These are phyloP conservation scores for Hydrolagus colliei DNA, from an alignment of 2,797 vertebrate species.

Conservation along the genomic window DNA sequence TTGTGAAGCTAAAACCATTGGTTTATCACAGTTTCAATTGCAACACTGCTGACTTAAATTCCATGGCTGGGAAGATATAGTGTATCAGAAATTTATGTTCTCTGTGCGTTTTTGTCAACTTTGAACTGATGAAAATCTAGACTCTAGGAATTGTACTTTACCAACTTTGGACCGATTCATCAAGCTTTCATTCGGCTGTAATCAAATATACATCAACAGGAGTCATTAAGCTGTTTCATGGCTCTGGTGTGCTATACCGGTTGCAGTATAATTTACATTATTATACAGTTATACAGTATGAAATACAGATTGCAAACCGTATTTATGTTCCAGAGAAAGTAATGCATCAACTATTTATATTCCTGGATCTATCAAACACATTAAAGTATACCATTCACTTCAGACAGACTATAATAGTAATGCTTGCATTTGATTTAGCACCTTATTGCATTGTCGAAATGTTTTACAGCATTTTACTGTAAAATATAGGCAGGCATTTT, in stretches of 20 bases:
- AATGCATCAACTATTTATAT: background rate
- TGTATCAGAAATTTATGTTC: background rate
- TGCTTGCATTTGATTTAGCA: too few relatives aligned
- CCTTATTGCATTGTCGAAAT: too few relatives aligned
- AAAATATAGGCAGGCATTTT: too few relatives aligned
- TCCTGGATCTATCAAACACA: background rate
- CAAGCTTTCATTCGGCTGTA: background rate
- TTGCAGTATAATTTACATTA: background rate
- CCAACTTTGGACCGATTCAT: background rate
- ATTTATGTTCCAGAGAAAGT: too few relatives aligned
- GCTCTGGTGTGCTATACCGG: background rate
- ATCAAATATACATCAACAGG: background rate
- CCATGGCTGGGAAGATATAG: background rate
- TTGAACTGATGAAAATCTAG: background rate
- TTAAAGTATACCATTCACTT: conserved; percentile 19
- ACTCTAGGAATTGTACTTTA: background rate
- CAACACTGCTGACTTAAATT: background rate
- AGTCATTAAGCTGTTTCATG: background rate
- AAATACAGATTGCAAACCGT: too few relatives aligned
- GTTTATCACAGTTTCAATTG: background rate
- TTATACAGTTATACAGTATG: too few relatives aligned
- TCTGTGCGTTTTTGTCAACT: background rate
- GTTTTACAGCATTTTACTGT: too few relatives aligned
- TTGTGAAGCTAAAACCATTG: background rate
- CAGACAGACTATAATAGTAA: background rate